phyloP scores from a whole-genome alignment of 2,888 invertebrate genomes.

The Oligia latruncula region DNA sequence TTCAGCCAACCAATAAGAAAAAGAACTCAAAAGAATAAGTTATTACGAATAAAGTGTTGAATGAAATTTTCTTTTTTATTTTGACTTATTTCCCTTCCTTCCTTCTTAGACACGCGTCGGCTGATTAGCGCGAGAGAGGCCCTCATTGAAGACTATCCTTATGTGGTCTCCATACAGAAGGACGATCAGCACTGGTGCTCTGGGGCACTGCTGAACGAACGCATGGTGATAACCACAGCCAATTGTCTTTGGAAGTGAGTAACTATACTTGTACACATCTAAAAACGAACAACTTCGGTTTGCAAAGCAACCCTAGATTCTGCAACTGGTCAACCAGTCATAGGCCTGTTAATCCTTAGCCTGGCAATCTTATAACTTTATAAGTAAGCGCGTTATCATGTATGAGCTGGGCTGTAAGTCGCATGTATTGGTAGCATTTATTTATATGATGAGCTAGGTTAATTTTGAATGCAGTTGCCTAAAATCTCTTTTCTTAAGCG shows the following conservation, averaged over 20 bases:
- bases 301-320: neutral
- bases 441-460: neutral
- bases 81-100: conserved; percentile 60
- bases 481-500: neutral
- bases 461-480: neutral
- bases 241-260: conserved; percentile 88
- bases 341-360: neutral
- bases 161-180: conserved; percentile 85
- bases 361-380: neutral
- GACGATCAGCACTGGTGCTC: conserved; percentile 83
- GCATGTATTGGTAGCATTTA: neutral
- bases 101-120: conserved; percentile 72
- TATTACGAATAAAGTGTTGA: conserved; percentile 58
- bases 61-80: conserved; percentile 46
- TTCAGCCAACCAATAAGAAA: conserved; percentile 25
- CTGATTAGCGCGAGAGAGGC: conserved; percentile 81
- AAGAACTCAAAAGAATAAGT: conserved; percentile 20
- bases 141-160: conserved; percentile 82
- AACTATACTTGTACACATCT: neutral
- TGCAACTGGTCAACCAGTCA: neutral
- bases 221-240: conserved; percentile 83
- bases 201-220: conserved; percentile 82
- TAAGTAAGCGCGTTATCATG: neutral
- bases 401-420: neutral
- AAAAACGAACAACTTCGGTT: neutral